Evolutionary conservation across 2,797 vertebrate species (phyloP).

Genomic region (Masticophis lateralis): DNA sequence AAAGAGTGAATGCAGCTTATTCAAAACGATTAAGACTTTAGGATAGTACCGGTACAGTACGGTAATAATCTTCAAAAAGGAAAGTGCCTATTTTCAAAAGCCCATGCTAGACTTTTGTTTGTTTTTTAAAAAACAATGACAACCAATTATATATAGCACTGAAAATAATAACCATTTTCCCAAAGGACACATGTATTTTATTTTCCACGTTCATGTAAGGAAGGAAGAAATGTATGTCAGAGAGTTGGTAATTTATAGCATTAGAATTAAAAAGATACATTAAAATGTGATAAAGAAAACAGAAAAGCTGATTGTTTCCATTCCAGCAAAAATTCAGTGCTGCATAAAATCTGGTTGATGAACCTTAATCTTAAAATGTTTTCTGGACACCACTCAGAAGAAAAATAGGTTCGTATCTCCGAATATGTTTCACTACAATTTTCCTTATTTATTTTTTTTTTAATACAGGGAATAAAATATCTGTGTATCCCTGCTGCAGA

Average conservation of each 20-base stretch:
- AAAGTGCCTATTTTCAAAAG: constrained; percentile 20
- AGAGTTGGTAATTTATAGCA: constrained; percentile 13
- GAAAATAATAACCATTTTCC: constrained; percentile 4
- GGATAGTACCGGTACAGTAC: neutral
- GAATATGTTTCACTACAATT: constrained; percentile 23
- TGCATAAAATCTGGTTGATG: neutral
- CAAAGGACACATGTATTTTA: neutral
- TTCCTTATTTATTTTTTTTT: constrained; percentile 60
- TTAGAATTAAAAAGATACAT: neutral
- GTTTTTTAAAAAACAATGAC: neutral
- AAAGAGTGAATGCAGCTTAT: constrained; percentile 28
- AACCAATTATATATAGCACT: neutral
- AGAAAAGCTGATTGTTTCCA: neutral
- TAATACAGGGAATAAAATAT: constrained; percentile 90
- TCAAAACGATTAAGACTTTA: constrained; percentile 4
- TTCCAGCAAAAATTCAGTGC: constrained; percentile 43
- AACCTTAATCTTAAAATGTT: neutral
- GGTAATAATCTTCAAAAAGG: constrained; percentile 20
- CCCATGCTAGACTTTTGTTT: neutral
- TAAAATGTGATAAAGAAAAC: neutral
- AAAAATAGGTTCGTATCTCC: neutral
- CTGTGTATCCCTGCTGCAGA: constrained; percentile 93
- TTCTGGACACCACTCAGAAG: neutral
- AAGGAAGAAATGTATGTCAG: constrained; percentile 6
- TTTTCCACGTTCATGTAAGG: constrained; percentile 14